phyloP scores from a whole-genome alignment of 1,140 invertebrate genomes.

The Drosophila tristis region DNA sequence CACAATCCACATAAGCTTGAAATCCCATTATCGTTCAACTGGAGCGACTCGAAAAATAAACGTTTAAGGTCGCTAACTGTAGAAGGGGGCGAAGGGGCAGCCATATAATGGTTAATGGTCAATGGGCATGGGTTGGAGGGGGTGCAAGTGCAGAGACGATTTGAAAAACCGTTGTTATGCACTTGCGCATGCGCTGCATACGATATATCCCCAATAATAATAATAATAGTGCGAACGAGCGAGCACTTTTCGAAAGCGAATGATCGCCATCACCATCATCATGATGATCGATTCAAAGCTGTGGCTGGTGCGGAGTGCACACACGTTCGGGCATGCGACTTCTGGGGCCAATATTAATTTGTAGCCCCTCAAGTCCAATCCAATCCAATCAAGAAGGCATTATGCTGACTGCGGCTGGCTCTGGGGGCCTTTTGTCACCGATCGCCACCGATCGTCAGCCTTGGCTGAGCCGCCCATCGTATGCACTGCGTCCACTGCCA shows the following conservation, averaged over 20 bases:
- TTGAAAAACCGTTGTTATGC: constrained; percentile 80
- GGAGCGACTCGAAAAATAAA: constrained; percentile 33
- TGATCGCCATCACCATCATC: constrained; percentile 51
- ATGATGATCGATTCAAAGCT: constrained; percentile 10
- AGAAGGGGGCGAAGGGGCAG: neutral
- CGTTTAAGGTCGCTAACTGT: constrained; percentile 56
- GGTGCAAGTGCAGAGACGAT: constrained; percentile 62
- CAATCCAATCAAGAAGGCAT: constrained; percentile 81
- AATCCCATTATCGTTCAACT: constrained; percentile 74
- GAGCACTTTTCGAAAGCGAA: constrained; percentile 71
- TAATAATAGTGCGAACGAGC: constrained; percentile 15
- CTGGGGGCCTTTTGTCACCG: constrained; percentile 58
- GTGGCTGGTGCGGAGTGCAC: constrained; percentile 8
- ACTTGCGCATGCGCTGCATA: constrained; percentile 80
- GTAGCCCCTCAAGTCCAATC: constrained; percentile 52
- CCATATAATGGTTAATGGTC: neutral
- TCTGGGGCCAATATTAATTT: constrained; percentile 80
- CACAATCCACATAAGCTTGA: constrained; percentile 41
- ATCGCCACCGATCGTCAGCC: constrained; percentile 21
- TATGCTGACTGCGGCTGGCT: constrained; percentile 47
- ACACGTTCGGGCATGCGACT: constrained; percentile 67
- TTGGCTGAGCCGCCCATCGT: constrained; percentile 51
- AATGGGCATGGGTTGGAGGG: constrained; percentile 41
- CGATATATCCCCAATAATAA: constrained; percentile 43
- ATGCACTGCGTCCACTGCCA: neutral